A percentile compares a stretch with the other conserved stretches of the same genome.
Conservation (phyloP, 2,888 invertebrate genomes). For the Himalopsyche japonica region DNA sequence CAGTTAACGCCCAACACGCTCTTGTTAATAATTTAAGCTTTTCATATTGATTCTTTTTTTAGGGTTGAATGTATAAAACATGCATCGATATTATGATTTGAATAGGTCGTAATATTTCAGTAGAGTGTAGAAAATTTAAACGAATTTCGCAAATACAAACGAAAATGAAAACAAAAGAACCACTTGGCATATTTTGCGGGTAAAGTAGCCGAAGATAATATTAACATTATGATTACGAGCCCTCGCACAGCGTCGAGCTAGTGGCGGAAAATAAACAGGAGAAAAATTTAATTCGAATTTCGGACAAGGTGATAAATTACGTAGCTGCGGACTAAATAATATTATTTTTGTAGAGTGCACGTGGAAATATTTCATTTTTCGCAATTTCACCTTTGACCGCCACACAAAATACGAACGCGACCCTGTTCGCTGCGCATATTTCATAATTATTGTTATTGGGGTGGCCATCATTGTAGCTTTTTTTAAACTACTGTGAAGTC, state of each 20-base stretch:
- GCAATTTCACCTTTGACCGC: conserved; percentile 1
- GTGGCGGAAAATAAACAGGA: background rate
- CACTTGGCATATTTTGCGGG: background rate
- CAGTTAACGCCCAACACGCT: no score
- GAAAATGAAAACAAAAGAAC: background rate
- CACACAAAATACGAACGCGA: background rate
- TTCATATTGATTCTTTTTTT: no score
- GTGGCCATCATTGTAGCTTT: background rate
- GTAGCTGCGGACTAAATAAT: background rate
- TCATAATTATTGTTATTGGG: background rate
- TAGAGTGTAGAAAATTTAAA: no score
- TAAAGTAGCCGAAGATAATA: background rate
- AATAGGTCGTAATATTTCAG: no score
- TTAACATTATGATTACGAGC: background rate
- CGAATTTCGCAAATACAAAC: background rate
- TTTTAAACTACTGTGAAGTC: no score
- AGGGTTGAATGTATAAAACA: no score
- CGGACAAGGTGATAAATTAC: background rate
- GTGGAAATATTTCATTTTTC: background rate
- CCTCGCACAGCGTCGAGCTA: background rate
- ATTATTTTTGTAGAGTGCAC: background rate
- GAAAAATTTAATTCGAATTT: background rate
- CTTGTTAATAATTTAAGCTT: no score
- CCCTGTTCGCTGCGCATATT: background rate
- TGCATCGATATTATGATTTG: no score